Conservation (phyloP, 1,140 invertebrate species). For the Coptotermes formosanus region DNA sequence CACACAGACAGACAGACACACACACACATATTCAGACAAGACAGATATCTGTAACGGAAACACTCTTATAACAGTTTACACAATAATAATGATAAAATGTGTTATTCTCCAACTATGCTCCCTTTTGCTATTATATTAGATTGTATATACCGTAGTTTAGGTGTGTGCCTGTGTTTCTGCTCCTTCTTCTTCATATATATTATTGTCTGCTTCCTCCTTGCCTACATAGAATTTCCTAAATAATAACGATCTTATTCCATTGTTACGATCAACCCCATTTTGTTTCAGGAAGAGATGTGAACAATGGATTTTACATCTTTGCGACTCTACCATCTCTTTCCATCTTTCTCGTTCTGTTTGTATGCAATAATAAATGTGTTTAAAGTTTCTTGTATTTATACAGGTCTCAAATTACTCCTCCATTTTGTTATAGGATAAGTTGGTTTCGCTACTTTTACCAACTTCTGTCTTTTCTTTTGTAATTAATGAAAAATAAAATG, state of each 20-base stretch:
- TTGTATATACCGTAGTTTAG: neutral
- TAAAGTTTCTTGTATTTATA: neutral
- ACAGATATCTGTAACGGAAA: slow-evolving; percentile 13
- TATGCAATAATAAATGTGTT: slow-evolving; percentile 3
- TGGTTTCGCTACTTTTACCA: neutral
- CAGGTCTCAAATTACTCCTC: neutral
- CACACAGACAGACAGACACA: slow-evolving; percentile 8
- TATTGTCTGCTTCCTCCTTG: neutral
- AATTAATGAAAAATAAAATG: neutral
- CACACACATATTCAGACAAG: slow-evolving; percentile 3
- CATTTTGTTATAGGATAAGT: neutral
- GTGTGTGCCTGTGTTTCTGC: neutral
- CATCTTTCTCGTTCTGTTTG: neutral
- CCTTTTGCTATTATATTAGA: slow-evolving; percentile 16
- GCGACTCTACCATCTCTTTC: neutral
- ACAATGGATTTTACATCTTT: slow-evolving; percentile 5
- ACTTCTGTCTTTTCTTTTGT: neutral
- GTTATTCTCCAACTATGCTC: neutral
- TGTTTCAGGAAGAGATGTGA: neutral
- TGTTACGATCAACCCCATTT: slow-evolving; percentile 14
- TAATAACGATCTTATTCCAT: slow-evolving; percentile 12
- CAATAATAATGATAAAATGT: slow-evolving; percentile 17
- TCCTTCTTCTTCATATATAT: slow-evolving; percentile 19
- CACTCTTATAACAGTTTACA: slow-evolving; percentile 17
- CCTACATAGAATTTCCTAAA: neutral